A percentile compares a stretch with the other conserved stretches of the same genome.
These are phyloP conservation scores for Manis javanica DNA, from an alignment of 2,797 vertebrate genomes.

Conservation along the genomic window DNA sequence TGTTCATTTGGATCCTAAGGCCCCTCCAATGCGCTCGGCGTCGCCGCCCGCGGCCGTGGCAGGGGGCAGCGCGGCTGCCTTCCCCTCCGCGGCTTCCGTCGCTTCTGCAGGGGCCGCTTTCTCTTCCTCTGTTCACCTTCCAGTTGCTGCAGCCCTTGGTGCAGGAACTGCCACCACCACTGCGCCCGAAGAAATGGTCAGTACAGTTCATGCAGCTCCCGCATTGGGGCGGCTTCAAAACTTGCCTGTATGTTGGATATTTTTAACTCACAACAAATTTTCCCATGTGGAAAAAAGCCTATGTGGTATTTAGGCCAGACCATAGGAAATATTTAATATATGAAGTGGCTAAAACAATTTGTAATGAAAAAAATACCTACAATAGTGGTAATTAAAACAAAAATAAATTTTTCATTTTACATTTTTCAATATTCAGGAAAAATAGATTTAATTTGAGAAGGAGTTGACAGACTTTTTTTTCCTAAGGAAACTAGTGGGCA, in stretches of 20 bases:
- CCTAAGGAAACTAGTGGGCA: not conserved
- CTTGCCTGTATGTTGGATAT: not conserved
- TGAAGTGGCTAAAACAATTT: not conserved
- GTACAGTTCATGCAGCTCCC: not conserved
- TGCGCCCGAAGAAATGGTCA: slow-evolving; percentile 87
- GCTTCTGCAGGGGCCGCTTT: slow-evolving; percentile 1
- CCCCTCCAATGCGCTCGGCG: slow-evolving; percentile 69
- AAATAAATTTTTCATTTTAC: not conserved
- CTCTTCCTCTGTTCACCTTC: not conserved
- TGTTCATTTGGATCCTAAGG: slow-evolving; percentile 85
- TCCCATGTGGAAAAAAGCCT: not conserved
- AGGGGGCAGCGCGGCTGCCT: not conserved
- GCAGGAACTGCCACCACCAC: not conserved
- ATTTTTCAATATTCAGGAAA: slow-evolving; percentile 26
- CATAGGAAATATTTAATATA: not conserved
- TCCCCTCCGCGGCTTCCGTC: slow-evolving; percentile 22
- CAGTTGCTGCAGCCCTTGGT: not conserved
- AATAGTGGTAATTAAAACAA: not conserved
- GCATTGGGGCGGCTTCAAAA: rapidly evolving
- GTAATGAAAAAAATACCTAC: not conserved
- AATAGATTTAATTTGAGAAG: slow-evolving; percentile 20
- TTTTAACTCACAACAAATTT: not conserved
- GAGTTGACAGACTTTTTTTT: not conserved
- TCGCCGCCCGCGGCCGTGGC: not conserved
- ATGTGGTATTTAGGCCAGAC: not conserved